Percentiles rank a stretch among this genome's conserved stretches.
phyloP scores from a whole-genome alignment of 2,888 invertebrate genomes.

The Blastobasis adustella region DNA sequence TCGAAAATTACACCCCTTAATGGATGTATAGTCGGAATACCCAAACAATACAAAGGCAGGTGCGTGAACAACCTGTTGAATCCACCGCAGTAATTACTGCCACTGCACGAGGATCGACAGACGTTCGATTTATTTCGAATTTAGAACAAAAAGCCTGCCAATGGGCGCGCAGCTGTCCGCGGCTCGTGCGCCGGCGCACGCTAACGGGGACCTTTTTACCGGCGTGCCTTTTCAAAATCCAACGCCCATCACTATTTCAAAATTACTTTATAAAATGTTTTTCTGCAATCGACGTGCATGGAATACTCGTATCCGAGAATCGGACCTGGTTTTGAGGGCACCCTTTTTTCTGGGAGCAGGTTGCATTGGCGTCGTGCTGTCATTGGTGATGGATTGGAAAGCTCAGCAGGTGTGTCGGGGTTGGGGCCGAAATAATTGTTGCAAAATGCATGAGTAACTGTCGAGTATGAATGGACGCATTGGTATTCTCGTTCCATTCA shows the following conservation, averaged over 20 bases:
- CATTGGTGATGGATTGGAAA: conserved; percentile 11
- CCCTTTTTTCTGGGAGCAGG: conserved; percentile 20
- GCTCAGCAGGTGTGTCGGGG: conserved; percentile 9
- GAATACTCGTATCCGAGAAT: conserved; percentile 14
- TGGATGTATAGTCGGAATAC: neutral
- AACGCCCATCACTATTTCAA: conserved; percentile 25
- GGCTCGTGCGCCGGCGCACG: conserved; percentile 49
- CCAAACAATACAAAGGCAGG: conserved; percentile 27
- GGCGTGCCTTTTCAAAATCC: conserved; percentile 30
- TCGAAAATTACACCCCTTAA: neutral
- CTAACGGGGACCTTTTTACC: conserved; percentile 24
- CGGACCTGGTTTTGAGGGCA: neutral
- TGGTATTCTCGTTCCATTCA: too few relatives aligned
- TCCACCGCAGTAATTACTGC: conserved; percentile 30
- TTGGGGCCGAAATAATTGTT: conserved; percentile 9
- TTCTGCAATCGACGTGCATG: conserved; percentile 15
- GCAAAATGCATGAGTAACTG: neutral
- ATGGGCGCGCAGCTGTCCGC: conserved; percentile 42
- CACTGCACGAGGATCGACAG: conserved; percentile 24
- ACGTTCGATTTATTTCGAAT: conserved; percentile 42
- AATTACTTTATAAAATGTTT: conserved; percentile 22
- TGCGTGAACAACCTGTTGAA: conserved; percentile 36
- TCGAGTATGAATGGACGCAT: too few relatives aligned
- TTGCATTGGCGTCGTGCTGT: conserved; percentile 11
- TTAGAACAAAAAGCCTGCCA: conserved; percentile 47